Evolutionary conservation across 2,888 invertebrate genomes (phyloP).

Genomic region (Chelonus formosanus): DNA sequence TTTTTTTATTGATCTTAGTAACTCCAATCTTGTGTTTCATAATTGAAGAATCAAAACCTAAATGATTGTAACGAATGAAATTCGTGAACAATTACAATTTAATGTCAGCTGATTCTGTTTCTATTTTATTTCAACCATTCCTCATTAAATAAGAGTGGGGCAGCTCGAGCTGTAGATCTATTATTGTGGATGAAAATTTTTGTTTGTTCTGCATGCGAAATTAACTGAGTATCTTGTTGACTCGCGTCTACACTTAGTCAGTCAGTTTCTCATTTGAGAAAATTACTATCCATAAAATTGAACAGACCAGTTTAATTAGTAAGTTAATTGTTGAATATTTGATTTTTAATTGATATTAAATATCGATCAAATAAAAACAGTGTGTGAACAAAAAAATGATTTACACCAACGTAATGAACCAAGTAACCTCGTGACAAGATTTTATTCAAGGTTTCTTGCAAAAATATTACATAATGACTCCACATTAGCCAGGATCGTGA

Average conservation of each 20-base stretch:
- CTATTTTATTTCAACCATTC: slow-evolving; percentile 39
- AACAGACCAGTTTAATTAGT: not conserved
- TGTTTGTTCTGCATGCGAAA: slow-evolving; percentile 39
- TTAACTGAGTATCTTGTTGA: slow-evolving; percentile 3
- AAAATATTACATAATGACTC: slow-evolving; percentile 8
- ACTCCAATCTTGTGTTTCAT: not conserved
- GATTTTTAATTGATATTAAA: no score
- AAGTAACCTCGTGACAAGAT: slow-evolving; percentile 1
- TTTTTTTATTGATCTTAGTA: no score
- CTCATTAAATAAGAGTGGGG: slow-evolving; percentile 44
- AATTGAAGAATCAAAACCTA: slow-evolving; percentile 1
- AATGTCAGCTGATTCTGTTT: slow-evolving; percentile 9
- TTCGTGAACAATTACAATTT: slow-evolving; percentile 1
- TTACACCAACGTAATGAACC: no score
- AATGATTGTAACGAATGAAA: slow-evolving; percentile 5
- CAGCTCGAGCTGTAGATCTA: slow-evolving; percentile 46
- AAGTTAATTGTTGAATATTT: no score
- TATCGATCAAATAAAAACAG: no score
- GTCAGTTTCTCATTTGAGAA: no score
- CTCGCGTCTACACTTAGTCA: not conserved
- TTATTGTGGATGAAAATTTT: slow-evolving; percentile 53
- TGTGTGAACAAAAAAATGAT: no score
- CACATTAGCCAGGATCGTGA: slow-evolving; percentile 5
- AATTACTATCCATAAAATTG: no score
- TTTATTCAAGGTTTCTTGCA: not conserved